A percentile compares a stretch with the other conserved stretches of the same genome.
Evolutionary conservation across 1,140 invertebrate genomes (phyloP).

Genomic region (Chionoecetes opilio): DNA sequence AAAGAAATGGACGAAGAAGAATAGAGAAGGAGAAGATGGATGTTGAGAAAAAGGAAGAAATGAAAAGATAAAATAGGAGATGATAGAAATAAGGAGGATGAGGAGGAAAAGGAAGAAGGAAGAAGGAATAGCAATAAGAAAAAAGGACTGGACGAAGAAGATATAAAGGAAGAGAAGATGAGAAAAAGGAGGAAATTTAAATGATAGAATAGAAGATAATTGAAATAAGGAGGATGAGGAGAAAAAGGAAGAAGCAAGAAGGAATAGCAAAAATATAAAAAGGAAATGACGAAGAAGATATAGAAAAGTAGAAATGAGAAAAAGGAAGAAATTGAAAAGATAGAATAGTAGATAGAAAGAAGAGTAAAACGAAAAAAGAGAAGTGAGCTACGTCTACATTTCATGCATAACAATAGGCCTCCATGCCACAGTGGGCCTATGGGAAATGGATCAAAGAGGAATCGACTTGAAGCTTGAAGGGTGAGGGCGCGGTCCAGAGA

Average conservation of each 20-base stretch:
- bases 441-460: conserved; percentile 61
- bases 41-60: too few relatives aligned
- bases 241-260: neutral
- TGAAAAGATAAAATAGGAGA: too few relatives aligned
- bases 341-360: neutral
- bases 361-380: neutral
- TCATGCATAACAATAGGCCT: conserved; percentile 71
- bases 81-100: too few relatives aligned
- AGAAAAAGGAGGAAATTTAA: too few relatives aligned
- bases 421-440: conserved; percentile 60
- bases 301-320: neutral
- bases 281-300: neutral
- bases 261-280: neutral
- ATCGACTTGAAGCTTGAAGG: conserved; percentile 61
- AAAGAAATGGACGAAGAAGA: too few relatives aligned
- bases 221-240: neutral
- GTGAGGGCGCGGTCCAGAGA: neutral
- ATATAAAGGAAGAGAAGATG: too few relatives aligned
- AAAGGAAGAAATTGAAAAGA: too few relatives aligned
- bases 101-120: too few relatives aligned
- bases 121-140: too few relatives aligned
- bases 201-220: too few relatives aligned
- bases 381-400: conserved; percentile 46
- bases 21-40: too few relatives aligned
- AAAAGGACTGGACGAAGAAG: too few relatives aligned